A percentile compares a stretch with the other conserved stretches of the same genome.
Conservation (phyloP, 2,113 vertebrate species). For the Apeltes quadracus region DNA sequence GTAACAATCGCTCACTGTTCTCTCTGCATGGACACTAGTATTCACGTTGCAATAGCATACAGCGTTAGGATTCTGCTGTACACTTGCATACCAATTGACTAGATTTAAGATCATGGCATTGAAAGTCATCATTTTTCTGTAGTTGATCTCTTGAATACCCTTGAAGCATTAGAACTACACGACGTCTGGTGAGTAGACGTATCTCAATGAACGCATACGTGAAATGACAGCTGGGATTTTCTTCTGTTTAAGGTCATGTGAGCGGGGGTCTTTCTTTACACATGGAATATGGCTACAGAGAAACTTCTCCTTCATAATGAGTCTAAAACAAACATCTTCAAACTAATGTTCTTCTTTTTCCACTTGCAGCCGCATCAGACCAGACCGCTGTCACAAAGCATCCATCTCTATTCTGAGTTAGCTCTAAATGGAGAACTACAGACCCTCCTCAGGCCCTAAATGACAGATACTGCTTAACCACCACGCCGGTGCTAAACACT, state of each 20-base stretch:
- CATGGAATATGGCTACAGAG: constrained; percentile 28
- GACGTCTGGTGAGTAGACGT: constrained; percentile 6
- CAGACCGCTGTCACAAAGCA: constrained; percentile 79
- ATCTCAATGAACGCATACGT: constrained; percentile 3
- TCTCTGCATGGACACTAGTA: background rate
- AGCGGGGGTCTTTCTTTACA: constrained; percentile 9
- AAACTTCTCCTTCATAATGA: constrained; percentile 59
- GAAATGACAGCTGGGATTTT: constrained; percentile 42
- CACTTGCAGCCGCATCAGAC: constrained; percentile 59
- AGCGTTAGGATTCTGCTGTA: background rate
- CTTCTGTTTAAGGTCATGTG: constrained; percentile 14
- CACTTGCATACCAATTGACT: background rate
- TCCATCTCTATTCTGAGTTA: constrained; percentile 72
- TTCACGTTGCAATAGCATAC: background rate
- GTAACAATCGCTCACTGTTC: constrained; percentile 6
- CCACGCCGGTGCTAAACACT: constrained; percentile 10
- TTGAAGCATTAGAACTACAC: constrained; percentile 10
- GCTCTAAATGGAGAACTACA: constrained; percentile 75
- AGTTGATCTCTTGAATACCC: constrained; percentile 11
- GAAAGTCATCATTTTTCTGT: constrained; percentile 1
- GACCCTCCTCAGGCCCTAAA: constrained; percentile 56
- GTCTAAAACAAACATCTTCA: constrained; percentile 68
- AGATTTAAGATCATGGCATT: background rate
- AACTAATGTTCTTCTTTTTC: constrained; percentile 67
- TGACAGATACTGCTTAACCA: constrained; percentile 70